A percentile compares a stretch with the other conserved stretches of the same genome.
phyloP scores from a whole-genome alignment of 2,888 invertebrate genomes.

The Synergus laeviventris region DNA sequence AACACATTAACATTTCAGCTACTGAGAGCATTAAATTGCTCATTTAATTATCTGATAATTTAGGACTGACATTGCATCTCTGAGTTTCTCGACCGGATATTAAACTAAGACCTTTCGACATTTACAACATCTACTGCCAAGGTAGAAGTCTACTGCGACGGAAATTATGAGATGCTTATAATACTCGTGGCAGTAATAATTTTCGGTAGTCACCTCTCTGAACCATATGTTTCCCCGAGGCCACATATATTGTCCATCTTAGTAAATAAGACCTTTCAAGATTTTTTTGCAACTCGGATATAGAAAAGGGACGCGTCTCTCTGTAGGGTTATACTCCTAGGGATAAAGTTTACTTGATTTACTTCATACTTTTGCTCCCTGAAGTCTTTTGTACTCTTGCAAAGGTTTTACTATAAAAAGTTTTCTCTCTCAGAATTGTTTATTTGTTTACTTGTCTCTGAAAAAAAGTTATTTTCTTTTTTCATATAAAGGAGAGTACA shows the following conservation, averaged over 20 bases:
- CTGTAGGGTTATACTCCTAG: background rate
- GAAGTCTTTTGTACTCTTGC: background rate
- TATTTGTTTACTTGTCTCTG: background rate
- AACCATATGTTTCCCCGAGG: background rate
- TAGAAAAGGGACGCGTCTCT: background rate
- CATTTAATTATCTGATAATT: background rate
- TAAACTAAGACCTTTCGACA: slow-evolving; percentile 12
- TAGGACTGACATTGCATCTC: background rate
- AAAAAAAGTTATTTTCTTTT: background rate
- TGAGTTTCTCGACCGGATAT: slow-evolving; percentile 30
- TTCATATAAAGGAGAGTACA: background rate
- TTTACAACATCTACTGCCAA: background rate
- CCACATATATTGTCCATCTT: slow-evolving; percentile 11
- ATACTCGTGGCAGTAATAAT: slow-evolving; percentile 20
- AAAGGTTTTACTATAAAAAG: background rate
- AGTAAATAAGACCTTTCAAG: slow-evolving; percentile 4
- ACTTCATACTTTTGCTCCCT: background rate
- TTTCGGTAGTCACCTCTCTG: background rate
- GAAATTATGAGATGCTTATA: slow-evolving; percentile 28
- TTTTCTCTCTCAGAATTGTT: background rate
- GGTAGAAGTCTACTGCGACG: slow-evolving; percentile 13
- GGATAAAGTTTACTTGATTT: slow-evolving; percentile 1
- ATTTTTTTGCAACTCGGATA: slow-evolving; percentile 1
- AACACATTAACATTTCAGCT: background rate
- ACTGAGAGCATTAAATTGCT: background rate